These are phyloP conservation scores for Toxotes chatareus DNA, from an alignment of 2,113 vertebrate genomes.

Conservation along the genomic window DNA sequence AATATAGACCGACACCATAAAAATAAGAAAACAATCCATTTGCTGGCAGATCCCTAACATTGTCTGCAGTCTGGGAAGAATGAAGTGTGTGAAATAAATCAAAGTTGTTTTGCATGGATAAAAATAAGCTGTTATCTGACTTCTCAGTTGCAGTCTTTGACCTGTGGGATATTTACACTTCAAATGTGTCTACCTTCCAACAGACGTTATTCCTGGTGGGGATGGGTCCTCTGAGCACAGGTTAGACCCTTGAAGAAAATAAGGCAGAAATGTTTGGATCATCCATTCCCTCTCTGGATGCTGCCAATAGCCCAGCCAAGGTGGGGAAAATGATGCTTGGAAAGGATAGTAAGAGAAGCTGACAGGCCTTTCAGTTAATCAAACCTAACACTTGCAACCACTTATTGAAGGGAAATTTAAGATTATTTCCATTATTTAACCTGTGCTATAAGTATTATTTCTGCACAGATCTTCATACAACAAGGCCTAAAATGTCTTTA, in stretches of 20 bases:
- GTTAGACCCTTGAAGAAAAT: slow-evolving; percentile 53
- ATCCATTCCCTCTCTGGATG: slow-evolving; percentile 35
- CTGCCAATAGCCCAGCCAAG: slow-evolving; percentile 18
- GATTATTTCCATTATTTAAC: slow-evolving; percentile 1
- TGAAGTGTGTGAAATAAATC: slow-evolving; percentile 55
- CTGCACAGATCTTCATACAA: slow-evolving; percentile 13
- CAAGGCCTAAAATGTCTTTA: slow-evolving; percentile 49
- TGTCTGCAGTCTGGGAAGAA: slow-evolving; percentile 55
- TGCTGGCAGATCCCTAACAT: slow-evolving; percentile 37
- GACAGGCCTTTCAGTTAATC: slow-evolving; percentile 26
- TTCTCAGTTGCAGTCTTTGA: slow-evolving; percentile 61
- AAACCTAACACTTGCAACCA: slow-evolving; percentile 9
- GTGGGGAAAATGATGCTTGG: background rate
- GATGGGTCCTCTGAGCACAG: slow-evolving; percentile 22
- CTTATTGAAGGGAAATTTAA: background rate
- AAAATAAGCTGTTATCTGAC: slow-evolving; percentile 60
- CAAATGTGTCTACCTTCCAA: slow-evolving; percentile 60
- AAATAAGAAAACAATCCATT: slow-evolving; percentile 33
- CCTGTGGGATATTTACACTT: slow-evolving; percentile 74
- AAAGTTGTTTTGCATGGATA: slow-evolving; percentile 55
- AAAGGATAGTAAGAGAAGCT: slow-evolving; percentile 34
- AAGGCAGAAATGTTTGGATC: slow-evolving; percentile 45
- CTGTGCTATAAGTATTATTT: background rate
- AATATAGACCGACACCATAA: slow-evolving; percentile 25
- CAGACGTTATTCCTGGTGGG: slow-evolving; percentile 32